Conservation (phyloP, 2,113 vertebrate species). For the Dasyurus viverrinus region DNA sequence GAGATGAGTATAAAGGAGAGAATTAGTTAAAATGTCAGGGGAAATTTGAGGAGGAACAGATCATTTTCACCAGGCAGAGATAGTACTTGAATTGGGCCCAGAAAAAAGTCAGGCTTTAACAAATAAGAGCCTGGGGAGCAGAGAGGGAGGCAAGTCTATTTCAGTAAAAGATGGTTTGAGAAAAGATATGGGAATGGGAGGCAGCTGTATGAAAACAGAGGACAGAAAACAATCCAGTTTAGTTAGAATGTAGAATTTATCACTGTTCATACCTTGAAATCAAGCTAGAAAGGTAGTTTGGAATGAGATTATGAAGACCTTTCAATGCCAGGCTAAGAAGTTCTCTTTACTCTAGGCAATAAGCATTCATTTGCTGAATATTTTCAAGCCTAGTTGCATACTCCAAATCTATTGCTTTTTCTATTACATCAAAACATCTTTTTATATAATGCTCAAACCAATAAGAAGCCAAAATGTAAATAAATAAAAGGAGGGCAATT, state of each 20-base stretch:
- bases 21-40: not conserved
- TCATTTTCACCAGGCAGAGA: not conserved
- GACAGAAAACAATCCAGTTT: not conserved
- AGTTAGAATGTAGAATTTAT: not conserved
- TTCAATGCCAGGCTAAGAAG: not conserved
- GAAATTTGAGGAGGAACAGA: not conserved
- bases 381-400: not conserved
- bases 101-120: not conserved
- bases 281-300: not conserved
- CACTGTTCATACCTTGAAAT: not conserved
- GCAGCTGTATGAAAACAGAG: not conserved
- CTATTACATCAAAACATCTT: not conserved
- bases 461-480: constrained; percentile 40
- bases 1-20: not conserved
- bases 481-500: constrained; percentile 60
- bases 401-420: not conserved
- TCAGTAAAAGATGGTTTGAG: not conserved
- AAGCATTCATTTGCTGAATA: not conserved
- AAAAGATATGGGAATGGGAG: not conserved
- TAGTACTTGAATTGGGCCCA: not conserved
- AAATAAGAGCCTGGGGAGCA: not conserved
- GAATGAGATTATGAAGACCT: not conserved
- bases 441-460: constrained; percentile 38
- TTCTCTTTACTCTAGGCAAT: not conserved
- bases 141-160: not conserved